These are phyloP conservation scores for Dipodomys merriami DNA, from an alignment of 2,113 vertebrate species.

Conservation along the genomic window DNA sequence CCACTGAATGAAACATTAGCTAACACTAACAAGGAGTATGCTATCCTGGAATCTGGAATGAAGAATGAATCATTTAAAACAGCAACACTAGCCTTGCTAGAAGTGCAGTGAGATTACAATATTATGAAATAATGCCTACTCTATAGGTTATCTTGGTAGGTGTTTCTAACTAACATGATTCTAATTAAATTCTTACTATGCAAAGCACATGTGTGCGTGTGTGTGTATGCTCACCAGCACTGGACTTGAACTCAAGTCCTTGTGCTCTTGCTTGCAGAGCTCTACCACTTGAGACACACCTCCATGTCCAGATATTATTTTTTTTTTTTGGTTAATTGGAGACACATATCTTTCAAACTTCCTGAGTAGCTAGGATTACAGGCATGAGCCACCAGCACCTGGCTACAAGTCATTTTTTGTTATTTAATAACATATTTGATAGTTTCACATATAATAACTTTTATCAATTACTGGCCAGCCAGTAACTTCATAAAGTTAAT, in stretches of 20 bases:
- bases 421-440: background rate
- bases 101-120: background rate
- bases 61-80: background rate
- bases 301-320: no score
- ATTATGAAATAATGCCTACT: background rate
- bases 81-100: background rate
- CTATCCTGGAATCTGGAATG: background rate
- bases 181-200: background rate
- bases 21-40: background rate
- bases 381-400: no score
- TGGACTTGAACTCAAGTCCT: no score
- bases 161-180: slow-evolving; percentile 1
- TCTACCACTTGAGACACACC: no score
- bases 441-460: slow-evolving; percentile 2
- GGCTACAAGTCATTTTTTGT: no score
- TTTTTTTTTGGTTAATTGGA: no score
- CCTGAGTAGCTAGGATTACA: no score
- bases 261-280: no score
- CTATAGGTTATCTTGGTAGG: background rate
- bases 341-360: no score
- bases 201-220: no score
- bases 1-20: background rate
- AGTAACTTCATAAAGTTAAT: background rate
- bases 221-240: no score
- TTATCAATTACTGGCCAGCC: background rate